Evolutionary conservation across 2,113 vertebrate species (phyloP).

Genomic region (Caretta caretta): DNA sequence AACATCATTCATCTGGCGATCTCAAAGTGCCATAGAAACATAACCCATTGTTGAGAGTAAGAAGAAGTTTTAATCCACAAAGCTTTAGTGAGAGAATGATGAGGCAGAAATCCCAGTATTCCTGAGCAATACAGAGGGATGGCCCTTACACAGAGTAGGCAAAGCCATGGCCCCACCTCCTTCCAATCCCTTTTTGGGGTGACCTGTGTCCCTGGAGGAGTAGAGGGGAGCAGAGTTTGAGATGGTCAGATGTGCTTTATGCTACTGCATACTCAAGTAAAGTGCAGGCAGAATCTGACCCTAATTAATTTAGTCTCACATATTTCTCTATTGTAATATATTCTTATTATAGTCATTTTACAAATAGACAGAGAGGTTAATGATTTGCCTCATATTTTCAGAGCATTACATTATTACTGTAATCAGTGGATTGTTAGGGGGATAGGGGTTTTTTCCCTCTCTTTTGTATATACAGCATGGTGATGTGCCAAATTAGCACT

Average conservation of each 20-base stretch:
- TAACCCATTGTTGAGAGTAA: slow-evolving; percentile 17
- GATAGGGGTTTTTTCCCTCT: background rate
- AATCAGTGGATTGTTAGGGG: background rate
- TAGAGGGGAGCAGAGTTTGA: background rate
- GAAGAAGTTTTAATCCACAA: background rate
- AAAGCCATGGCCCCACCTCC: background rate
- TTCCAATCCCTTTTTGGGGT: background rate
- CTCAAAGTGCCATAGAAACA: slow-evolving; percentile 8
- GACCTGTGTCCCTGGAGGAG: background rate
- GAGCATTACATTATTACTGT: background rate
- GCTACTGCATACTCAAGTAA: background rate
- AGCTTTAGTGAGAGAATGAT: background rate
- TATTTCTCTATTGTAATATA: background rate
- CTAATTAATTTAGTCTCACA: background rate
- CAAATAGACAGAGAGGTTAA: background rate
- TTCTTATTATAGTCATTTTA: slow-evolving; percentile 6
- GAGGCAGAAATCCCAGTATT: slow-evolving; percentile 4
- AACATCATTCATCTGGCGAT: slow-evolving; percentile 56
- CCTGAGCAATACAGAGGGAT: background rate
- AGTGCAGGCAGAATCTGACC: background rate
- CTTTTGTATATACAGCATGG: slow-evolving; percentile 17
- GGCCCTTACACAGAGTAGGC: slow-evolving; percentile 17
- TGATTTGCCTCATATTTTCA: background rate
- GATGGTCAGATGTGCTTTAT: background rate
- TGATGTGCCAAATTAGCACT: background rate